Percentiles rank a stretch among this genome's conserved stretches.
These are phyloP conservation scores for Lymantria dispar DNA, from an alignment of 2,888 invertebrate genomes.

Conservation along the genomic window DNA sequence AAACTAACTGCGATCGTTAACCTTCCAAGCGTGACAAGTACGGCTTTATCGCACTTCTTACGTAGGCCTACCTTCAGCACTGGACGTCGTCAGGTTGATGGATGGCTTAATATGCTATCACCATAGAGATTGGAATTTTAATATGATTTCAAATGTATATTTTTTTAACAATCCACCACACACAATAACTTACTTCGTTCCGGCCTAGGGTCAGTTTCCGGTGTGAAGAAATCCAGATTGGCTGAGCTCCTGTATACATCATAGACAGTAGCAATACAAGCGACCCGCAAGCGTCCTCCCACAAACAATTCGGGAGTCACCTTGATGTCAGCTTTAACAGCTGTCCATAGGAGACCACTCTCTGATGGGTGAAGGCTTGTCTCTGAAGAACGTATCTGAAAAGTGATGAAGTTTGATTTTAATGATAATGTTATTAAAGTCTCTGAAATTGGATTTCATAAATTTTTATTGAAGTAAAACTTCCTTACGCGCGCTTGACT, in stretches of 20 bases:
- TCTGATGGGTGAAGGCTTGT: conserved; percentile 69
- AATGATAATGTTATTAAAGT: background rate
- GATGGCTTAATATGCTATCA: background rate
- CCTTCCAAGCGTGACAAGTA: too few relatives aligned
- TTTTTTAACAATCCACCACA: background rate
- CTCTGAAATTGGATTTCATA: too few relatives aligned
- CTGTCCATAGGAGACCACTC: conserved; percentile 80
- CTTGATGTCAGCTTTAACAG: conserved; percentile 81
- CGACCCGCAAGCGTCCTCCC: conserved; percentile 85
- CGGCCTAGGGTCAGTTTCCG: conserved; percentile 89
- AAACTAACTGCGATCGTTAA: too few relatives aligned
- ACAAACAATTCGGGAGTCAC: conserved; percentile 82
- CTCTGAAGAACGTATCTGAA: conserved; percentile 68
- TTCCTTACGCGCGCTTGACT: too few relatives aligned
- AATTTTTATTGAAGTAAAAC: too few relatives aligned
- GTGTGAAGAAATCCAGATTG: conserved; percentile 86
- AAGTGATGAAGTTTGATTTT: background rate
- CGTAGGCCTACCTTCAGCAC: background rate
- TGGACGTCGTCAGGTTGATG: too few relatives aligned
- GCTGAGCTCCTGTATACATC: conserved; percentile 86
- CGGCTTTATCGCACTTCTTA: too few relatives aligned
- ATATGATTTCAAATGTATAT: background rate
- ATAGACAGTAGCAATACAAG: conserved; percentile 87
- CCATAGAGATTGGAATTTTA: background rate
- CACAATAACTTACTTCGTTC: conserved; percentile 87